phyloP scores from a whole-genome alignment of 2,113 vertebrate genomes.

The Zeus faber region DNA sequence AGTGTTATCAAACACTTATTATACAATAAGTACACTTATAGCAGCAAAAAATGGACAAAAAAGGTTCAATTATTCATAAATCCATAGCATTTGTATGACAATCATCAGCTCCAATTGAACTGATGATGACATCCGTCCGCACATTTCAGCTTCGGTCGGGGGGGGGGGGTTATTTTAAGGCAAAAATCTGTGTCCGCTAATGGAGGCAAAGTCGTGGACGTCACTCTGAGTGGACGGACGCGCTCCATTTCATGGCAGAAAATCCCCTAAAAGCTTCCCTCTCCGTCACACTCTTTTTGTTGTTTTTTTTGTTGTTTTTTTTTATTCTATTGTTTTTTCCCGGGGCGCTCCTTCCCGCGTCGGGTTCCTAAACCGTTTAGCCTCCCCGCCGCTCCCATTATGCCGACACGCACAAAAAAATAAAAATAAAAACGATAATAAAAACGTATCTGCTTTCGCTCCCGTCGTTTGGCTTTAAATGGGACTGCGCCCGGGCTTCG shows the following conservation, averaged over 20 bases:
- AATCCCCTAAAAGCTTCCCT: slow-evolving; percentile 41
- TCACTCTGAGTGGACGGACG: slow-evolving; percentile 39
- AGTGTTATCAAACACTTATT: no score
- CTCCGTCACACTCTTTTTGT: slow-evolving; percentile 17
- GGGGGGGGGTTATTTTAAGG: slow-evolving; percentile 14
- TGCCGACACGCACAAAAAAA: background rate
- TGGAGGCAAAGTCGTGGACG: slow-evolving; percentile 20
- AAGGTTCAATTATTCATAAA: no score
- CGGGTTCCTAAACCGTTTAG: no score
- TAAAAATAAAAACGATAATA: background rate
- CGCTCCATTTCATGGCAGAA: slow-evolving; percentile 56
- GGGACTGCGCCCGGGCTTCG: no score
- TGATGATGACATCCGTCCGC: no score
- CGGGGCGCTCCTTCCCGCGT: slow-evolving; percentile 46
- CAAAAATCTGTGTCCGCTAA: slow-evolving; percentile 33
- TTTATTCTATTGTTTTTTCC: slow-evolving; percentile 60
- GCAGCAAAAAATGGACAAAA: no score
- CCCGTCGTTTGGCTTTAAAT: no score
- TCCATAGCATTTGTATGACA: no score
- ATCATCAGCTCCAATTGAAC: no score
- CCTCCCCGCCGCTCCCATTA: no score
- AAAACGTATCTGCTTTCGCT: background rate
- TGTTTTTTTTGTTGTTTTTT: slow-evolving; percentile 30
- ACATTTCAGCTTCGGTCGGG: no score
- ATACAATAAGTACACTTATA: no score